Conservation (phyloP, 2,797 vertebrate species). For the Labeo calbasu region DNA sequence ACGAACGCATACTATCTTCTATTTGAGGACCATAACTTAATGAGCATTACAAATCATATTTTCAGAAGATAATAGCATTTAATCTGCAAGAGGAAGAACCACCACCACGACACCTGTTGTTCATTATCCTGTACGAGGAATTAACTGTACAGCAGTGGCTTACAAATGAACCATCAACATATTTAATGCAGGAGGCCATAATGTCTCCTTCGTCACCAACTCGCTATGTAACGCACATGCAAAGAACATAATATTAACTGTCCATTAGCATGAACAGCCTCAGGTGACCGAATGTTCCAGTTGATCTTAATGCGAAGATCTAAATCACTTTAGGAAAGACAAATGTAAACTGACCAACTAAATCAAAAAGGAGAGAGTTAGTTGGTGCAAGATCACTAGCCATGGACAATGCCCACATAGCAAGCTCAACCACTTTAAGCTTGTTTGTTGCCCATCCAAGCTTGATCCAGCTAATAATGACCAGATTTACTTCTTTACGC, state of each 20-base stretch:
- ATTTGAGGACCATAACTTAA: neutral
- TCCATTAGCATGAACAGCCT: slow-evolving; percentile 2
- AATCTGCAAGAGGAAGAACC: neutral
- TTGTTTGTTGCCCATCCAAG: neutral
- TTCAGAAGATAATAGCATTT: neutral
- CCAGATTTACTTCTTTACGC: neutral
- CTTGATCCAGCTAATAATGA: neutral
- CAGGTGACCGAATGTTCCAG: neutral
- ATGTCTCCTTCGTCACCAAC: slow-evolving; percentile 6
- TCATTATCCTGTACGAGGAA: neutral
- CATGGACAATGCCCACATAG: neutral
- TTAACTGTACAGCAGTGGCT: neutral
- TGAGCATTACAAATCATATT: neutral
- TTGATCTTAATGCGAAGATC: neutral
- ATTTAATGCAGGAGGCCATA: slow-evolving; percentile 9
- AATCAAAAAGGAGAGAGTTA: neutral
- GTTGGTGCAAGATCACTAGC: neutral
- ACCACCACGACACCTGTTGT: slow-evolving; percentile 32
- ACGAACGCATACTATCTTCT: neutral
- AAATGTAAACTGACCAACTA: neutral
- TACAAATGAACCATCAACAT: slow-evolving; percentile 25
- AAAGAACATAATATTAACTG: slow-evolving; percentile 12
- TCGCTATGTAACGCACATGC: neutral
- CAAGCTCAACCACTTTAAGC: neutral
- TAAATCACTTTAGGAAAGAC: neutral